Evolutionary conservation across 2,113 vertebrate genomes (phyloP).

Genomic region (Nothobranchius furzeri): DNA sequence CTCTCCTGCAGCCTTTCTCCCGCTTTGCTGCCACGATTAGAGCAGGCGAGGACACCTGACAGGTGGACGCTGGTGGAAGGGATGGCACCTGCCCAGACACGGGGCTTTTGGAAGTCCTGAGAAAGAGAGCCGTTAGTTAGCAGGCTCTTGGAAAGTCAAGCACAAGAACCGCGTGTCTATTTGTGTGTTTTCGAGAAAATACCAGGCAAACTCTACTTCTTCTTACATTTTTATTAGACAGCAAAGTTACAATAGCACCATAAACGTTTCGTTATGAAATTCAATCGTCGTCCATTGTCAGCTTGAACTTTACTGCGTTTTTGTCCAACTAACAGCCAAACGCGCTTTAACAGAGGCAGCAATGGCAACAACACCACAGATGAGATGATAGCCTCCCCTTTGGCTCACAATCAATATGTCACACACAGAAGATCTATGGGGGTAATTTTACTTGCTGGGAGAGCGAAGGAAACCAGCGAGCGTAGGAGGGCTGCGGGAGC

Average conservation of each 20-base stretch:
- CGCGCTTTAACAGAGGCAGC: constrained; percentile 23
- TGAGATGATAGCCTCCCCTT: constrained; percentile 57
- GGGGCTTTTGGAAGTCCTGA: constrained; percentile 42
- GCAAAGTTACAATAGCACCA: neutral
- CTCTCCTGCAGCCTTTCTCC: constrained; percentile 22
- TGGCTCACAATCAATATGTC: constrained; percentile 62
- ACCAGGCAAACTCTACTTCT: constrained; percentile 1
- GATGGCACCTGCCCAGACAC: constrained; percentile 60
- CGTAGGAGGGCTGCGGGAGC: constrained; percentile 29
- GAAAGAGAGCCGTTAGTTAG: constrained; percentile 47
- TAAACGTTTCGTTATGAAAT: constrained; percentile 24
- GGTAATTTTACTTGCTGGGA: constrained; percentile 57
- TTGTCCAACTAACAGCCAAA: constrained; percentile 33
- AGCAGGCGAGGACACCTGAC: constrained; percentile 71
- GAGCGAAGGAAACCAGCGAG: constrained; percentile 20
- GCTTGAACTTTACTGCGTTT: constrained; percentile 12
- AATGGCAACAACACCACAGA: constrained; percentile 35
- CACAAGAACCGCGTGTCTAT: constrained; percentile 32
- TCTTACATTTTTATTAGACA: too few species aligned
- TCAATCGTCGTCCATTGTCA: constrained; percentile 1
- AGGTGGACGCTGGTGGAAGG: constrained; percentile 67
- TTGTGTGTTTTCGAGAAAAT: constrained; percentile 24
- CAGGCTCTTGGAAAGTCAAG: constrained; percentile 31
- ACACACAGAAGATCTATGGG: constrained; percentile 60
- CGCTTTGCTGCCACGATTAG: constrained; percentile 45